phyloP scores from a whole-genome alignment of 2,113 vertebrate genomes.

The Rynchops niger region DNA sequence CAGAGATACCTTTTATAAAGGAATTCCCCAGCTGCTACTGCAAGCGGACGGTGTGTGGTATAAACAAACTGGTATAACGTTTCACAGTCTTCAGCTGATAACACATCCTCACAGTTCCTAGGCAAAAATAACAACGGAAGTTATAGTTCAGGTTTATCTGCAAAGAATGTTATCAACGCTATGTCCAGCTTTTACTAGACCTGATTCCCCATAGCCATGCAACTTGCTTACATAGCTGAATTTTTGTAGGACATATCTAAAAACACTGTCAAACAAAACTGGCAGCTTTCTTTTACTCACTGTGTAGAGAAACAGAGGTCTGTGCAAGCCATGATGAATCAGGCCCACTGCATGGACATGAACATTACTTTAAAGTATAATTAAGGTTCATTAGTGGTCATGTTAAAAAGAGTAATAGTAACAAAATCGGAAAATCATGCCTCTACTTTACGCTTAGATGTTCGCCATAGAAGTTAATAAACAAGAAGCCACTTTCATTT shows the following conservation, averaged over 20 bases:
- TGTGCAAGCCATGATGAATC: neutral
- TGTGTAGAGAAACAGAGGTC: neutral
- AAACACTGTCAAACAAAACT: neutral
- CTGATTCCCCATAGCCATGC: neutral
- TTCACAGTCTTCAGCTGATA: slow-evolving; percentile 81
- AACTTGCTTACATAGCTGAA: neutral
- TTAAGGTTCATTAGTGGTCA: neutral
- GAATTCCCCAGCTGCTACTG: slow-evolving; percentile 86
- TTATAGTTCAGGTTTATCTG: slow-evolving; percentile 23
- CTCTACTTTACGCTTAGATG: neutral
- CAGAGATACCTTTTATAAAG: slow-evolving; percentile 81
- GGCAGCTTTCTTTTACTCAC: neutral
- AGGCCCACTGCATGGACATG: neutral
- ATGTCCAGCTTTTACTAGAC: neutral
- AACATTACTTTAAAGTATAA: neutral
- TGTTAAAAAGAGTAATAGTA: neutral
- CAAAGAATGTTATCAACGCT: neutral
- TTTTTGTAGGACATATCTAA: neutral
- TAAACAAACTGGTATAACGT: slow-evolving; percentile 85
- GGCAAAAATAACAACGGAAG: slow-evolving; percentile 43
- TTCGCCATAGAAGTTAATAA: neutral
- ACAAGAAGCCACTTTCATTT: neutral
- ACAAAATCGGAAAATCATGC: neutral
- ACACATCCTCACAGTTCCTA: slow-evolving; percentile 80
- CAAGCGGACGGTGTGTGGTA: slow-evolving; percentile 84